A percentile compares a stretch with the other conserved stretches of the same genome.
Conservation (phyloP, 2,113 vertebrate genomes). For the Pterocles burchelli region DNA sequence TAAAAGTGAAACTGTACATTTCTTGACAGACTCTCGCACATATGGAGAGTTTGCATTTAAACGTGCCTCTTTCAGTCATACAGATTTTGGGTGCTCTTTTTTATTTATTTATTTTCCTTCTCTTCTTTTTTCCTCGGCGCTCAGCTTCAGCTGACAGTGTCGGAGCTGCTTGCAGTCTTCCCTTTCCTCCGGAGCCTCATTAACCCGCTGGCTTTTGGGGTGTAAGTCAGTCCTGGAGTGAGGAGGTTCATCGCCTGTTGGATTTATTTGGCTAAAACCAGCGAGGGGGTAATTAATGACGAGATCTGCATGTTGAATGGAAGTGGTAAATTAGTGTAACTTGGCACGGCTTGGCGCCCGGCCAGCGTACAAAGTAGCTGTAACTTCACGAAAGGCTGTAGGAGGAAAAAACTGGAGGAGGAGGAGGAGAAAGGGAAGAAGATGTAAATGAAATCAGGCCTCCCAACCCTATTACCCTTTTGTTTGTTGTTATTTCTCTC, state of each 20-base stretch:
- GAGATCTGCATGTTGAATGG: not conserved
- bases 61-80: slow-evolving; percentile 74
- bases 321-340: not conserved
- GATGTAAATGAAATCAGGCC: not conserved
- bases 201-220: not conserved
- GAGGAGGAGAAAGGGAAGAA: slow-evolving; percentile 30
- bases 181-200: not conserved
- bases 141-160: not conserved
- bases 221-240: not conserved
- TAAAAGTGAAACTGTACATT: slow-evolving; percentile 70
- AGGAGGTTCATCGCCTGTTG: not conserved
- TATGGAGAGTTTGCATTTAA: slow-evolving; percentile 72
- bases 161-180: not conserved
- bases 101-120: slow-evolving; percentile 35
- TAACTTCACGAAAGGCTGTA: not conserved
- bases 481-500: not conserved
- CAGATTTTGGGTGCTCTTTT: slow-evolving; percentile 65
- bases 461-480: not conserved
- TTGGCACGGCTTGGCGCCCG: not conserved
- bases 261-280: not conserved
- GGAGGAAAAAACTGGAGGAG: slow-evolving; percentile 58
- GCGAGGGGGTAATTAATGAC: slow-evolving; percentile 8
- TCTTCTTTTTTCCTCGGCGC: not conserved
- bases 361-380: slow-evolving; percentile 24
- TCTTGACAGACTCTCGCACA: slow-evolving; percentile 71